Evolutionary conservation across 2,113 vertebrate species (phyloP), one percentile per base, ranked within the genome.

Genomic region (Stigmatopora argus): DNA sequence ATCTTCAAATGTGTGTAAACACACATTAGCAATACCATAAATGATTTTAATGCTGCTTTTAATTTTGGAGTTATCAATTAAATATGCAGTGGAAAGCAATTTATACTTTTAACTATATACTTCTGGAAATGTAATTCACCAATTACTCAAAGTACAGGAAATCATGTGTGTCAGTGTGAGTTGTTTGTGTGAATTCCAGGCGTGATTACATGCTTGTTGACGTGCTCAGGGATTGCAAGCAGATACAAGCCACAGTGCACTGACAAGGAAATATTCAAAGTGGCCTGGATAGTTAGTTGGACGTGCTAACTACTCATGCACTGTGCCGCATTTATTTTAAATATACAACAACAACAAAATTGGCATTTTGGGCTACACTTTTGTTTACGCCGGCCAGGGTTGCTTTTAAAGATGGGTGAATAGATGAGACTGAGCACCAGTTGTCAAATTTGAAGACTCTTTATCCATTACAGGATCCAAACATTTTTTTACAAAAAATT

Each of bases 131-230:
- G 35, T 19, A 18, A 59, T 75, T 73, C 67, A 21, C 66, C 60
- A 77, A 78, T 79, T 76, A 89, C 85, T 81, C 78, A 89, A 79
- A 78, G 73, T 72, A 66, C 89, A 87, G 86, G 89, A 90, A 89
- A 65, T 75, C 68, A 80, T 67, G 65, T 46, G 57, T 78, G 79
- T 74, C 67, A 73, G 13, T 9, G 61, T 31, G 45, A 48, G 67
- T 10, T 83, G 79, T 78, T 78, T 73, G 62, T 59, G 64, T 78
- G 70, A 69, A 74, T 83, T 85, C 71, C 66, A 51, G 44, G 6
- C 35, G 49, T 75, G 38, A 70, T 74, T 80, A 72, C 74, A 31
- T 26, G 53, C 60, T 69, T 72, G 60, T 47, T 34, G n/a, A 67
- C 63, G 52, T 15, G 48, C 67, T 65, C 10, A 2, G 26, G 38